A percentile compares a stretch with the other conserved stretches of the same genome.
These are phyloP conservation scores for Synodontis membranacea DNA, from an alignment of 2,113 vertebrate genomes.

Conservation along the genomic window DNA sequence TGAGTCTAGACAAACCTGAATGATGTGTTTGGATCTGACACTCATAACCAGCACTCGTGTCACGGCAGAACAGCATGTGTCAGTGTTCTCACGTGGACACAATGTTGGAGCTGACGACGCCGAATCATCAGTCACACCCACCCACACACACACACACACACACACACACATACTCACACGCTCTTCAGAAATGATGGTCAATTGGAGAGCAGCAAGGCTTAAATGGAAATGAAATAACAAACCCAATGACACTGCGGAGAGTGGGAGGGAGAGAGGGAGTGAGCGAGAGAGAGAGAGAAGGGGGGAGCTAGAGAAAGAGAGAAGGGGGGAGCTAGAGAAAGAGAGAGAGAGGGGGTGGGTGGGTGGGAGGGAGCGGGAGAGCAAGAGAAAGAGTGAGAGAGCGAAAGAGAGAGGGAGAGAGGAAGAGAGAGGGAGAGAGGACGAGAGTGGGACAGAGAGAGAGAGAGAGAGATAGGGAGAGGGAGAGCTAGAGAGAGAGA, in stretches of 20 bases:
- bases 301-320: not conserved
- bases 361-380: not conserved
- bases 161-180: not conserved
- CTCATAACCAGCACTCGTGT: not conserved
- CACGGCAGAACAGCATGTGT: not conserved
- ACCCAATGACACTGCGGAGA: conserved; percentile 1
- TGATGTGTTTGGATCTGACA: not conserved
- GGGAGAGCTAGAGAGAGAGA: too few relatives aligned
- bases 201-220: not conserved
- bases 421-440: not conserved
- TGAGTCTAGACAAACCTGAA: not conserved
- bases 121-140: conserved; percentile 21
- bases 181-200: conserved; percentile 3
- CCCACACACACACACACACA: not conserved
- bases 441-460: not conserved
- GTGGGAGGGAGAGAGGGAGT: not conserved
- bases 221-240: conserved; percentile 30
- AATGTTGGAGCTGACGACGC: not conserved
- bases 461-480: not conserved
- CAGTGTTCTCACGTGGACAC: conserved; percentile 8
- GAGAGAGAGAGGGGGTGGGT: not conserved
- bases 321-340: not conserved
- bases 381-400: not conserved
- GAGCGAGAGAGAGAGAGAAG: not conserved
- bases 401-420: not conserved